Percentiles rank a stretch among this genome's conserved stretches.
These are phyloP conservation scores for Lutraria rhynchaena DNA, from an alignment of 1,140 invertebrate genomes.

Conservation along the genomic window DNA sequence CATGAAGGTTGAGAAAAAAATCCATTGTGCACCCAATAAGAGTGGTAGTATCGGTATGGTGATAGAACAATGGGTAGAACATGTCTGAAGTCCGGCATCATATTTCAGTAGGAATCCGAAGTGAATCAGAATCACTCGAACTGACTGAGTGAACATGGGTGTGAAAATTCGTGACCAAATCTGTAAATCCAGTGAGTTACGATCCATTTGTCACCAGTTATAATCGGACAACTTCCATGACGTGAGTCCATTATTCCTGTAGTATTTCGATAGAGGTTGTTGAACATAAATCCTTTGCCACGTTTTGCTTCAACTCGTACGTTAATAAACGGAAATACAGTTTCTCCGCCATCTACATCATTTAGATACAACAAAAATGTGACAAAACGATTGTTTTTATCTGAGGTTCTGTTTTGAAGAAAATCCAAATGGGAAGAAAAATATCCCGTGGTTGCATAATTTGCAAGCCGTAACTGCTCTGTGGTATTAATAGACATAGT, in stretches of 20 bases:
- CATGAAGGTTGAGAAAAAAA: too few species aligned
- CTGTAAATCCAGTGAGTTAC: background rate
- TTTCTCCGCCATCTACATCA: conserved; percentile 2
- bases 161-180: background rate
- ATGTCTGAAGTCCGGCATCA: too few species aligned
- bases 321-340: background rate
- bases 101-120: too few species aligned
- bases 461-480: background rate
- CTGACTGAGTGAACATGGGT: background rate
- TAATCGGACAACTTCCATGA: conserved; percentile 1
- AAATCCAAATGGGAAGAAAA: background rate
- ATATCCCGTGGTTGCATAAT: background rate
- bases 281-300: background rate
- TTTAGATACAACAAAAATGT: conserved; percentile 3
- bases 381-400: conserved; percentile 1
- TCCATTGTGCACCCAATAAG: too few species aligned
- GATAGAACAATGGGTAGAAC: too few species aligned
- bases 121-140: too few species aligned
- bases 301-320: background rate
- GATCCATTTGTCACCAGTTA: background rate
- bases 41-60: too few species aligned
- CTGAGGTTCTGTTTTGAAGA: background rate
- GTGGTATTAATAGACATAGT: background rate
- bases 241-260: background rate
- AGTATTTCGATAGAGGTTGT: background rate